Percentiles rank a stretch among this genome's conserved stretches.
phyloP scores from a whole-genome alignment of 2,888 invertebrate species.

The Andrena flavipes region DNA sequence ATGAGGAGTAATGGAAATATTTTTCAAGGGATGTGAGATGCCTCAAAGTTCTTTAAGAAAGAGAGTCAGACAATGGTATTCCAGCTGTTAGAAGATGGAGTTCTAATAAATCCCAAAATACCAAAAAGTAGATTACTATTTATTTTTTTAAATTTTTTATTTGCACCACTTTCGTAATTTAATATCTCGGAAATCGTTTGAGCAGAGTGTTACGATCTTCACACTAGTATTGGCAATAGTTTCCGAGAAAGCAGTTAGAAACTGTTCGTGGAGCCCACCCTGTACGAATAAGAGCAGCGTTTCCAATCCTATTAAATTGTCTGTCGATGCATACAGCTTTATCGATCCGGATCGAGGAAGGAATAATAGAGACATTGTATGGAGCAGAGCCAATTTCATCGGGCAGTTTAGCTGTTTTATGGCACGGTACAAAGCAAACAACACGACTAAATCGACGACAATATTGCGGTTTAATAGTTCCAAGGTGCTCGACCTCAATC shows the following conservation, averaged over 20 bases:
- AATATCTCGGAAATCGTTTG: too few relatives aligned
- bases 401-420: conserved; percentile 18
- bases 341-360: conserved; percentile 41
- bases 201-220: too few relatives aligned
- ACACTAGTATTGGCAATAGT: neutral
- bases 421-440: neutral
- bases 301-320: conserved; percentile 41
- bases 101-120: too few relatives aligned
- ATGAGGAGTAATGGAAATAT: too few relatives aligned
- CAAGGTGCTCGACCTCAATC: conserved; percentile 4
- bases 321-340: conserved; percentile 35
- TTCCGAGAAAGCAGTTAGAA: neutral
- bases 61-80: too few relatives aligned
- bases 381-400: conserved; percentile 14
- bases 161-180: too few relatives aligned
- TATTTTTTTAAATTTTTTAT: too few relatives aligned
- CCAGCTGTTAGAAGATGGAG: too few relatives aligned
- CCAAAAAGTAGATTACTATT: too few relatives aligned
- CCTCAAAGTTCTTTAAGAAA: too few relatives aligned
- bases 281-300: neutral
- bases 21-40: too few relatives aligned
- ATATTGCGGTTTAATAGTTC: conserved; percentile 20
- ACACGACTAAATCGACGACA: conserved; percentile 22
- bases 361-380: conserved; percentile 56
- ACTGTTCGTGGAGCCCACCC: neutral